Evolutionary conservation across 2,888 invertebrate genomes (phyloP).

Genomic region (Rhagonycha fulva): DNA sequence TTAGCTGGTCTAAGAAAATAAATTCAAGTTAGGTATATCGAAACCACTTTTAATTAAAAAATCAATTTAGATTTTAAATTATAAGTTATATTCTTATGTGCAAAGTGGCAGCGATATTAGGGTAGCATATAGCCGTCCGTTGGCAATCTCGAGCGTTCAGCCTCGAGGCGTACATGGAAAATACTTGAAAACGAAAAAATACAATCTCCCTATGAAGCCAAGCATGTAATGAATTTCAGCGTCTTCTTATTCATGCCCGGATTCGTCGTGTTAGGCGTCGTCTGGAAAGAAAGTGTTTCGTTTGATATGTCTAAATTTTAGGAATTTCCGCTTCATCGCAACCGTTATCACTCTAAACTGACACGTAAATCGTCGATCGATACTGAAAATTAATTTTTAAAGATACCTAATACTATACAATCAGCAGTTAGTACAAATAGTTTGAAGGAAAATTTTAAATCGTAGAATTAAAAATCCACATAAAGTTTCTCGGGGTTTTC

Average conservation of each 20-base stretch:
- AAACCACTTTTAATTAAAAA: background rate
- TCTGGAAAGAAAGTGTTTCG: conserved; percentile 20
- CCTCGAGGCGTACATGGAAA: conserved; percentile 44
- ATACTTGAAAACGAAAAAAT: conserved; percentile 50
- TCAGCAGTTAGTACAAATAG: background rate
- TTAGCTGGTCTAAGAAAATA: background rate
- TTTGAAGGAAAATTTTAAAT: background rate
- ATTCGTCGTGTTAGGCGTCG: conserved; percentile 19
- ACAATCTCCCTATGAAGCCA: conserved; percentile 55
- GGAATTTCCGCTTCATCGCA: conserved; percentile 23
- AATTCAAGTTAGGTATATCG: too few species aligned
- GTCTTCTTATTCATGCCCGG: conserved; percentile 43
- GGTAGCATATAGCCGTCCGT: conserved; percentile 6
- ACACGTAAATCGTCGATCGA: background rate
- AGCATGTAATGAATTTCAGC: conserved; percentile 55
- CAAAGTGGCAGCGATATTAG: conserved; percentile 1
- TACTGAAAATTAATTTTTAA: background rate
- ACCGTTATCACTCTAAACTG: conserved; percentile 5
- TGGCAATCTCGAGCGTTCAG: conserved; percentile 31
- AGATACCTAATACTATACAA: background rate
- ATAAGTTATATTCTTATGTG: background rate
- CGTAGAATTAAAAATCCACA: background rate
- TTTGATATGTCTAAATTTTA: conserved; percentile 21
- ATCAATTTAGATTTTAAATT: background rate
- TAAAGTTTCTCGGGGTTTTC: background rate